Evolutionary conservation across 2,113 vertebrate species (phyloP).

Genomic region (Neotoma lepida): DNA sequence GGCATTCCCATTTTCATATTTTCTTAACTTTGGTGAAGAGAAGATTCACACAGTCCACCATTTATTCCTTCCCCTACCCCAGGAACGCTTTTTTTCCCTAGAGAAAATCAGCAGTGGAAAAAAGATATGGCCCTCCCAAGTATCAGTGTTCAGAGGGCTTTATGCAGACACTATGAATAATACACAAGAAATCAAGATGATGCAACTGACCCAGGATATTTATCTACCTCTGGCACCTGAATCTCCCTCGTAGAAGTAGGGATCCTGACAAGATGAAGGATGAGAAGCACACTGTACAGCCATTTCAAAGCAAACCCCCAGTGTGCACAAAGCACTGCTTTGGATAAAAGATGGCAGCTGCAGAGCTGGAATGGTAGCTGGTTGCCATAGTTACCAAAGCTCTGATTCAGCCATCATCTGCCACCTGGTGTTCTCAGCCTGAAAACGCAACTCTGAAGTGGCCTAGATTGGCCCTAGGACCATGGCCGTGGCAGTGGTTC

Average conservation of each 20-base stretch:
- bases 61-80: background rate
- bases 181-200: slow-evolving; percentile 33
- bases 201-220: background rate
- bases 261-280: slow-evolving; percentile 23
- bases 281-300: slow-evolving; percentile 54
- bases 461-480: background rate
- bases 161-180: slow-evolving; percentile 43
- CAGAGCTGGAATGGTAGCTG: slow-evolving; percentile 74
- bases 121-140: slow-evolving; percentile 54
- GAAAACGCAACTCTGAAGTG: slow-evolving; percentile 65
- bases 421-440: slow-evolving; percentile 79
- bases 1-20: background rate
- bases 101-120: slow-evolving; percentile 62
- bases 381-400: slow-evolving; percentile 78
- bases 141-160: slow-evolving; percentile 5
- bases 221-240: slow-evolving; percentile 34
- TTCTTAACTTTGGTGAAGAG: slow-evolving; percentile 36
- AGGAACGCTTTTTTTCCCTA: slow-evolving; percentile 28
- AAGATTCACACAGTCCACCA: background rate
- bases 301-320: slow-evolving; percentile 75
- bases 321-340: slow-evolving; percentile 75
- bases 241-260: slow-evolving; percentile 47
- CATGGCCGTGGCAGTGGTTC: background rate
- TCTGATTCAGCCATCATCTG: slow-evolving; percentile 72
- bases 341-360: slow-evolving; percentile 81